Conservation (phyloP, 1,140 invertebrate species). For the Trichogramma pretiosum region DNA sequence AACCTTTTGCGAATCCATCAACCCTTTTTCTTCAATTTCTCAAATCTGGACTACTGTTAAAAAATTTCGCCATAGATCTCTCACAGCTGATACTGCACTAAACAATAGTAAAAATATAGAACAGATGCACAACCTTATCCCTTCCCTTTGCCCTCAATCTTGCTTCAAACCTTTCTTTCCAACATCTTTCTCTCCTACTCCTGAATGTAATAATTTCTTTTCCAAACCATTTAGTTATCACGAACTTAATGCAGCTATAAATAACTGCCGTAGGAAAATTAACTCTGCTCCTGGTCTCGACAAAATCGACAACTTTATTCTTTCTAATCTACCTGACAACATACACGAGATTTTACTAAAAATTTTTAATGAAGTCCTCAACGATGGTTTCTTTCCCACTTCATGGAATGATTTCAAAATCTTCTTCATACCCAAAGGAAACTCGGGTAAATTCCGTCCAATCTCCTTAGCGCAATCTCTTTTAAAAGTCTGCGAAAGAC, state of each 20-base stretch:
- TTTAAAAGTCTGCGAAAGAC: slow-evolving; percentile 17
- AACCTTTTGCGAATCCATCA: background rate
- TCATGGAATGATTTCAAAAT: slow-evolving; percentile 12
- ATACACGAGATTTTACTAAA: background rate
- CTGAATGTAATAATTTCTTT: background rate
- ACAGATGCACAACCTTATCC: background rate
- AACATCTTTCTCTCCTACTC: background rate
- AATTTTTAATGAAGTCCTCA: background rate
- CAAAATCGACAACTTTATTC: background rate
- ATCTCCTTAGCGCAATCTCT: slow-evolving; percentile 18
- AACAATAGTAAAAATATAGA: background rate
- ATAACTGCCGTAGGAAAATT: background rate
- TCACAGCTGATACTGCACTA: background rate
- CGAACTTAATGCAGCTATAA: background rate
- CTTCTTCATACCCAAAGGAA: slow-evolving; percentile 13
- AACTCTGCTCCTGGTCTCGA: background rate
- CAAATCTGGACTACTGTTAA: background rate
- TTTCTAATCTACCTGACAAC: background rate
- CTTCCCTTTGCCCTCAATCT: slow-evolving; percentile 1
- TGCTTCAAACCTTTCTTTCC: background rate
- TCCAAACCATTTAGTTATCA: background rate
- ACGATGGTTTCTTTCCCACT: background rate
- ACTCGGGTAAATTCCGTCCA: slow-evolving; percentile 15
- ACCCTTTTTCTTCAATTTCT: background rate
- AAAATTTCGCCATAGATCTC: background rate